Evolutionary conservation across 2,888 invertebrate genomes (phyloP).

Genomic region (Machimus rusticus): DNA sequence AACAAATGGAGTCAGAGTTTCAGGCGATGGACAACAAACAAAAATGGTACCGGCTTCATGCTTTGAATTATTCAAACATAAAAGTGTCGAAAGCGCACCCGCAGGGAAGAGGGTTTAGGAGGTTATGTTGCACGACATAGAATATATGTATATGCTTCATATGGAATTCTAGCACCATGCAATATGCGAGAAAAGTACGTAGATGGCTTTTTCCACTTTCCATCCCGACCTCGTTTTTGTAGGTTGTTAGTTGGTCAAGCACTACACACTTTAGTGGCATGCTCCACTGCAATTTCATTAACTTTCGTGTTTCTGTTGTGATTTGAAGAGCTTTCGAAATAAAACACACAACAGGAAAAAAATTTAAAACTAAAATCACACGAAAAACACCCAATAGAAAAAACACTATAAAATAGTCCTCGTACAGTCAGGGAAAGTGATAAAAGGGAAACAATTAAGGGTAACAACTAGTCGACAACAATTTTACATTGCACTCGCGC

Average conservation of each 20-base stretch:
- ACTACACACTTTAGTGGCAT: not conserved
- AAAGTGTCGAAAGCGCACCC: constrained; percentile 32
- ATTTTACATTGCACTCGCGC: not conserved
- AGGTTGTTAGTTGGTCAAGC: not conserved
- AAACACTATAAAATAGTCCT: not conserved
- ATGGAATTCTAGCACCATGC: not conserved
- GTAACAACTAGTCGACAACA: not conserved
- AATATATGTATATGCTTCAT: not conserved
- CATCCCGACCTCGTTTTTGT: not conserved
- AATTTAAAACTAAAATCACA: not conserved
- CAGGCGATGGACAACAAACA: not conserved
- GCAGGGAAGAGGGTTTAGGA: not conserved
- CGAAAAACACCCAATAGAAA: not conserved
- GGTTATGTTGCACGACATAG: not conserved
- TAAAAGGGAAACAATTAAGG: not conserved
- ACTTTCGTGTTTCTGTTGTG: constrained; percentile 8
- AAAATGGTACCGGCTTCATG: not conserved
- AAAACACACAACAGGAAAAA: not conserved
- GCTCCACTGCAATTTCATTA: constrained; percentile 23
- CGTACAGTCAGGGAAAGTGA: not conserved
- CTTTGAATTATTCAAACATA: constrained; percentile 28
- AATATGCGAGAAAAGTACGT: not conserved
- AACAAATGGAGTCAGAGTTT: not conserved
- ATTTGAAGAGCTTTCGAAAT: not conserved
- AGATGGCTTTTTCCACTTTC: not conserved